Conservation (phyloP, 2,888 invertebrate species). For the Caenorhabditis japonica region DNA sequence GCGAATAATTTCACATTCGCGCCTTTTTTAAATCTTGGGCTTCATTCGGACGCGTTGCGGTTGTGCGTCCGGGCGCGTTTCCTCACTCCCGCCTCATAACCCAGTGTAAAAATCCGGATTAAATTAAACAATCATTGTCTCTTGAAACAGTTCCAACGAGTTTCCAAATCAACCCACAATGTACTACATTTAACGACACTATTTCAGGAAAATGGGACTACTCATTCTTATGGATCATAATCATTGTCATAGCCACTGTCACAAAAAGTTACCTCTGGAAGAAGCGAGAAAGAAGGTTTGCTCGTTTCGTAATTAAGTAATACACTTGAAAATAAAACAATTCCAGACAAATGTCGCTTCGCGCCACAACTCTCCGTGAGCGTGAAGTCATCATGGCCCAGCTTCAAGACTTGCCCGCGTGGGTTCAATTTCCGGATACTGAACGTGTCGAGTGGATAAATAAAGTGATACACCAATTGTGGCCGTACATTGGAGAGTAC, state of each 20-base stretch:
- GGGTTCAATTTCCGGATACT: constrained; percentile 78
- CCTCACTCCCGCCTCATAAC: no score
- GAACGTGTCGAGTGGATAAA: constrained; percentile 78
- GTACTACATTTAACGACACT: no score
- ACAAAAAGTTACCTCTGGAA: constrained; percentile 75
- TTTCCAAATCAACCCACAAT: no score
- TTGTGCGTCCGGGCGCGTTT: no score
- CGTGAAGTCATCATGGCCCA: constrained; percentile 74
- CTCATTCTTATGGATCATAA: constrained; percentile 68
- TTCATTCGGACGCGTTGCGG: no score
- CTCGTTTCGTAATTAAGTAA: no score
- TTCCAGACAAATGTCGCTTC: constrained; percentile 55
- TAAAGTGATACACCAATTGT: constrained; percentile 79
- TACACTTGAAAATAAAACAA: no score
- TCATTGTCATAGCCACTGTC: constrained; percentile 72
- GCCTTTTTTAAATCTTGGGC: no score
- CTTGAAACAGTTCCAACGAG: no score
- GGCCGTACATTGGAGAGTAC: constrained; percentile 96
- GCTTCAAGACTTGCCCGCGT: constrained; percentile 76
- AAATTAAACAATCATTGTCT: no score
- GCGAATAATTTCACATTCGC: no score
- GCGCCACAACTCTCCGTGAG: constrained; percentile 67
- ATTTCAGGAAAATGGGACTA: constrained; percentile 54
- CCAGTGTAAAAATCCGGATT: no score
- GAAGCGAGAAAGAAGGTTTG: constrained; percentile 66